Percentiles rank a stretch among this genome's conserved stretches.
These are phyloP conservation scores for Dryococelus australis DNA, from an alignment of 2,888 invertebrate species.

Conservation along the genomic window DNA sequence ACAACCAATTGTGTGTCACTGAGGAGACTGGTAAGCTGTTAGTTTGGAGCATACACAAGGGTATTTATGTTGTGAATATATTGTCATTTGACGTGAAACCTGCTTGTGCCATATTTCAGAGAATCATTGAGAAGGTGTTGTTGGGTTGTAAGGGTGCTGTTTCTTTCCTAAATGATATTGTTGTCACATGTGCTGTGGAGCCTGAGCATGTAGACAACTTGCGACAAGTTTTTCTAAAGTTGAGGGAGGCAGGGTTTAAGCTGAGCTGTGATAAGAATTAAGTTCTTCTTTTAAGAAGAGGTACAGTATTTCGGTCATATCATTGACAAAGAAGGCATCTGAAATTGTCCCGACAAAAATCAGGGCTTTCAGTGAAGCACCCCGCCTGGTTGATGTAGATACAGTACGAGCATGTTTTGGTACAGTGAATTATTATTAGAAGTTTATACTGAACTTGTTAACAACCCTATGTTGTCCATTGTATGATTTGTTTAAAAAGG, in stretches of 20 bases:
- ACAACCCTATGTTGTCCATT: slow-evolving; percentile 48
- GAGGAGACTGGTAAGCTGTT: slow-evolving; percentile 49
- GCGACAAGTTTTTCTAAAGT: slow-evolving; percentile 47
- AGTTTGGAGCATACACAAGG: slow-evolving; percentile 51
- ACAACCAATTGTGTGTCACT: slow-evolving; percentile 53
- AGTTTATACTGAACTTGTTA: slow-evolving; percentile 53
- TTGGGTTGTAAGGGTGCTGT: slow-evolving; percentile 46
- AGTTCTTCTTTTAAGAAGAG: slow-evolving; percentile 48
- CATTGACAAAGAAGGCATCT: slow-evolving; percentile 47
- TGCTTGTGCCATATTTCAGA: slow-evolving; percentile 55
- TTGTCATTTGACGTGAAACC: slow-evolving; percentile 55
- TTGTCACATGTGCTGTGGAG: slow-evolving; percentile 49
- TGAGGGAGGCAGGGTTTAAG: slow-evolving; percentile 48
- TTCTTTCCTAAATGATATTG: slow-evolving; percentile 51
- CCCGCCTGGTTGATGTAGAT: slow-evolving; percentile 47
- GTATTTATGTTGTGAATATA: slow-evolving; percentile 47
- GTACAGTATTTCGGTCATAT: slow-evolving; percentile 53
- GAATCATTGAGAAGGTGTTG: slow-evolving; percentile 52
- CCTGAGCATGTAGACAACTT: slow-evolving; percentile 50
- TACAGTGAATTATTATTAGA: slow-evolving; percentile 55
- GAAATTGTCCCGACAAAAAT: slow-evolving; percentile 50
- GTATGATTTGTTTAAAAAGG: slow-evolving; percentile 49
- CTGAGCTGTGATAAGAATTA: slow-evolving; percentile 51
- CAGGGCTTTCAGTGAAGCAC: slow-evolving; percentile 51
- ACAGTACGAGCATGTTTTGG: slow-evolving; percentile 52